These are phyloP conservation scores for Corbicula japonica DNA, from an alignment of 2,888 invertebrate species.

Conservation along the genomic window DNA sequence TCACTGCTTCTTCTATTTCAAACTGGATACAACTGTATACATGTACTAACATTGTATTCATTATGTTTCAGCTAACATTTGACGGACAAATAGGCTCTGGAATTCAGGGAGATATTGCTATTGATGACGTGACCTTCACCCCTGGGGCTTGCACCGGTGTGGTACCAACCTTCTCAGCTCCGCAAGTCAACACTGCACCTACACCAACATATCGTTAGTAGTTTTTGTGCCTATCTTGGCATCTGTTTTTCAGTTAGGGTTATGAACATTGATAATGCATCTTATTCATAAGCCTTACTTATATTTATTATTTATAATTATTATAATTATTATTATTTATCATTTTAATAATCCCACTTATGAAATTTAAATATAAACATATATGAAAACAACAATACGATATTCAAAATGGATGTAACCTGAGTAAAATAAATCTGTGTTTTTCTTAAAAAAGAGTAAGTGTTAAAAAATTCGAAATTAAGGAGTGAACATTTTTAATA, in stretches of 20 bases:
- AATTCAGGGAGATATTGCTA: constrained; percentile 79
- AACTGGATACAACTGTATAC: not conserved
- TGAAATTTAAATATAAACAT: no score
- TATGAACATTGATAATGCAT: no score
- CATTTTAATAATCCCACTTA: no score
- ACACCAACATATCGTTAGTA: constrained; percentile 76
- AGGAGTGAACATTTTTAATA: no score
- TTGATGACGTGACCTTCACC: constrained; percentile 79
- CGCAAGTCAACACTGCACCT: constrained; percentile 66
- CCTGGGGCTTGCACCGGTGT: constrained; percentile 72
- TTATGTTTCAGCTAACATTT: constrained; percentile 73
- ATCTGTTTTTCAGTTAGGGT: not conserved
- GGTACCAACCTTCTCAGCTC: constrained; percentile 56
- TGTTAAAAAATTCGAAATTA: no score
- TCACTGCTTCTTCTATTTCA: not conserved
- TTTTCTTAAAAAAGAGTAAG: no score
- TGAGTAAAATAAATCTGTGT: no score
- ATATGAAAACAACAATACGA: no score
- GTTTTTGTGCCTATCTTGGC: not conserved
- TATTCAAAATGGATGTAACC: no score
- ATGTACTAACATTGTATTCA: constrained; percentile 3
- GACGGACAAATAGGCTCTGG: constrained; percentile 78
- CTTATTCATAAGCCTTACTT: no score
- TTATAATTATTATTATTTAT: no score
- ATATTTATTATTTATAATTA: no score